These are phyloP conservation scores for Bombycilla garrulus DNA, from an alignment of 2,113 vertebrate species.

Conservation along the genomic window DNA sequence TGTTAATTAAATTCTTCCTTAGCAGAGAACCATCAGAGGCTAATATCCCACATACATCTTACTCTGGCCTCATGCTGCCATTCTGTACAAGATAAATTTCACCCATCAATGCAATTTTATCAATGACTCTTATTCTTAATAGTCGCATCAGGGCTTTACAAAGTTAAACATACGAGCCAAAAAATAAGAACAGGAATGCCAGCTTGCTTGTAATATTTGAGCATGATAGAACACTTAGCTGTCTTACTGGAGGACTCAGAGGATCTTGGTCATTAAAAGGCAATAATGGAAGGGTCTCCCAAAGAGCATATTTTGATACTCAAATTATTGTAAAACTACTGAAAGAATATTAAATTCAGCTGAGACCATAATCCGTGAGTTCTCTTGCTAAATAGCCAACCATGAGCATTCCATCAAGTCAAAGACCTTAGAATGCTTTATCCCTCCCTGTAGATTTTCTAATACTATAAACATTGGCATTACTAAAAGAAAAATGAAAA, in stretches of 20 bases:
- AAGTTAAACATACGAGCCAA: neutral
- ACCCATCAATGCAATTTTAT: neutral
- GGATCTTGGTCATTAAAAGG: neutral
- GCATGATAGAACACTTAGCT: neutral
- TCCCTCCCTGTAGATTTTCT: neutral
- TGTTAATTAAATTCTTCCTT: constrained; percentile 7
- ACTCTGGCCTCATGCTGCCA: neutral
- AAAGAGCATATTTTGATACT: neutral
- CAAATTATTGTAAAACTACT: neutral
- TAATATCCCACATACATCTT: constrained; percentile 52
- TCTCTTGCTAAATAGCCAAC: neutral
- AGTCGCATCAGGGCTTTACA: neutral
- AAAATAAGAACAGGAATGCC: neutral
- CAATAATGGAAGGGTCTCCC: neutral
- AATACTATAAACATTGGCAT: neutral
- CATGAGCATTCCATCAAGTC: neutral
- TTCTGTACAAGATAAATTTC: constrained; percentile 40
- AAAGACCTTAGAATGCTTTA: neutral
- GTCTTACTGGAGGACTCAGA: neutral
- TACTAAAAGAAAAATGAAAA: neutral
- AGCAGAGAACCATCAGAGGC: neutral
- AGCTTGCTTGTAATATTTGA: neutral
- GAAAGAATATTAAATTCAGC: neutral
- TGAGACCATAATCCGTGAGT: neutral
- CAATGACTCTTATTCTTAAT: constrained; percentile 3